Conservation (phyloP, 1,140 invertebrate genomes). For the Drepana arcuata region DNA sequence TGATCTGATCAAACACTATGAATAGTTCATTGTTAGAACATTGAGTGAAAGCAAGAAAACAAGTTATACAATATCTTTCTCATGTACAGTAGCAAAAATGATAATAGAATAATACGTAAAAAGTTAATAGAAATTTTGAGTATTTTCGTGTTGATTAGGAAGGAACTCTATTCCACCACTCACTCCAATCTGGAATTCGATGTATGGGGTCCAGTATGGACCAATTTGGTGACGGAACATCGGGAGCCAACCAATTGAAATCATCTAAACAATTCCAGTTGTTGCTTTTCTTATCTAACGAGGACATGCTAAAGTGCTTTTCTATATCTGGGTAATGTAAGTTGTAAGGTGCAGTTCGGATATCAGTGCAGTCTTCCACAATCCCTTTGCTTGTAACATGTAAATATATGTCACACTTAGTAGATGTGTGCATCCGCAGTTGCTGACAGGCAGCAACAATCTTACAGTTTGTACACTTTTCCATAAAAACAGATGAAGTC, state of each 20-base stretch:
- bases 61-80: too few species aligned
- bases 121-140: too few species aligned
- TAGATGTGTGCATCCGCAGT: slow-evolving; percentile 88
- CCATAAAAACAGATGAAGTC: slow-evolving; percentile 91
- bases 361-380: slow-evolving; percentile 89
- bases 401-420: slow-evolving; percentile 86
- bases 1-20: too few species aligned
- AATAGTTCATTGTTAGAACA: too few species aligned
- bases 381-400: slow-evolving; percentile 95
- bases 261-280: slow-evolving; percentile 93
- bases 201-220: slow-evolving; percentile 36
- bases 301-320: slow-evolving; percentile 81
- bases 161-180: slow-evolving; percentile 45
- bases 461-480: slow-evolving; percentile 84
- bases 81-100: too few species aligned
- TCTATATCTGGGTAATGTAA: slow-evolving; percentile 84
- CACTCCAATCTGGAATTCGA: slow-evolving; percentile 39
- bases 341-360: slow-evolving; percentile 89
- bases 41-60: too few species aligned
- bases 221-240: slow-evolving; percentile 94
- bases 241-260: slow-evolving; percentile 94
- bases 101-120: too few species aligned
- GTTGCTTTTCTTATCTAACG: slow-evolving; percentile 82
- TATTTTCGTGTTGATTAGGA: too few species aligned
- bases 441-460: slow-evolving; percentile 96